These are phyloP conservation scores for Nomada goodeniana DNA, from an alignment of 2,888 invertebrate genomes.

Conservation along the genomic window DNA sequence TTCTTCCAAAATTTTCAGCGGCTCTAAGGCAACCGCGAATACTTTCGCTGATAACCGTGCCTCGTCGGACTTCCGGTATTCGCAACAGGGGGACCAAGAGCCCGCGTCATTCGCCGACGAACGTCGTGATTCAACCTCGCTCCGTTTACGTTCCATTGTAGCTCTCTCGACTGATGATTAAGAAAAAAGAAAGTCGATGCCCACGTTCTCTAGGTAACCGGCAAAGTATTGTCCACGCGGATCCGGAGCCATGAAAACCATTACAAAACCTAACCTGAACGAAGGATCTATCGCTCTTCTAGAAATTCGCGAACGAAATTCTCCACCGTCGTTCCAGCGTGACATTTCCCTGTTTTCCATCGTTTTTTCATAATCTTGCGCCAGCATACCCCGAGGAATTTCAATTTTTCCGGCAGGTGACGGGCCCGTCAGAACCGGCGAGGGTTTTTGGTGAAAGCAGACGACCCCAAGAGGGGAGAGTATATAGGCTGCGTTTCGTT, in stretches of 20 bases:
- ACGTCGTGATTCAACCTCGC: slow-evolving; percentile 76
- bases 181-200: slow-evolving; percentile 78
- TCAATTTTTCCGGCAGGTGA: slow-evolving; percentile 66
- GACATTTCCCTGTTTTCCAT: background rate
- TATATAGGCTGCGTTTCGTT: slow-evolving; percentile 82
- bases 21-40: background rate
- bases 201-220: slow-evolving; percentile 9
- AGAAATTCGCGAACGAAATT: background rate
- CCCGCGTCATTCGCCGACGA: slow-evolving; percentile 33
- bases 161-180: slow-evolving; percentile 73
- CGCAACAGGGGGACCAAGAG: slow-evolving; percentile 23
- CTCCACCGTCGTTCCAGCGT: background rate
- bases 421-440: slow-evolving; percentile 42
- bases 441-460: slow-evolving; percentile 82
- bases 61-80: slow-evolving; percentile 44
- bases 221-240: slow-evolving; percentile 54
- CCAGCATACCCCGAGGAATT: slow-evolving; percentile 39
- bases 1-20: slow-evolving; percentile 1
- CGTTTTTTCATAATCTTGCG: background rate
- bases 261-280: background rate
- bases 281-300: background rate
- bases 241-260: slow-evolving; percentile 22
- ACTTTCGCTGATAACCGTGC: slow-evolving; percentile 55
- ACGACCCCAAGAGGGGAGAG: slow-evolving; percentile 80
- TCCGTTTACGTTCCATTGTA: slow-evolving; percentile 68